Conservation (phyloP, 2,888 invertebrate genomes). For the Stenodema calcarata region DNA sequence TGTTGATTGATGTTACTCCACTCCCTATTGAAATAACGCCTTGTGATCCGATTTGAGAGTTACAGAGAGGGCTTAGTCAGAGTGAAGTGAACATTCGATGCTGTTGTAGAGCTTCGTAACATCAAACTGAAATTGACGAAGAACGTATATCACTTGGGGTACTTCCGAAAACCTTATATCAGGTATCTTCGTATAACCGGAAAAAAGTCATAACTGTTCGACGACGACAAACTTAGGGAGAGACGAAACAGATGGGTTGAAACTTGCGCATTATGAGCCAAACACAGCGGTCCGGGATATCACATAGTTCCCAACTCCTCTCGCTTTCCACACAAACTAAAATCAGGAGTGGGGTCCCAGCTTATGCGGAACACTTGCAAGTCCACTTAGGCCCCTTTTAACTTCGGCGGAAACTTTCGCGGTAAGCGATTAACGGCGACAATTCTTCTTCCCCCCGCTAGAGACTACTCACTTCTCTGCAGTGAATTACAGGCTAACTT, state of each 20-base stretch:
- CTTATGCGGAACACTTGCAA: constrained; percentile 24
- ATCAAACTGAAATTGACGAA: too few species aligned
- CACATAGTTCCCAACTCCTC: background rate
- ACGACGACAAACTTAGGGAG: background rate
- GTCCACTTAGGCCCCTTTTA: constrained; percentile 40
- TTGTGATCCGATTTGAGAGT: too few species aligned
- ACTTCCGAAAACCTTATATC: background rate
- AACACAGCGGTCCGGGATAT: background rate
- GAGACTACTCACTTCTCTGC: background rate
- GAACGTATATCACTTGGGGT: too few species aligned
- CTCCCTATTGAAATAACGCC: too few species aligned
- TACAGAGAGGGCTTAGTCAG: too few species aligned
- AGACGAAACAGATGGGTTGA: background rate
- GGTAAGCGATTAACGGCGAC: constrained; percentile 39
- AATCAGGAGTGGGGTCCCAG: background rate
- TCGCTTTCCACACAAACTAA: background rate
- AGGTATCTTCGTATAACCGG: background rate
- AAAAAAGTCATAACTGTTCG: background rate
- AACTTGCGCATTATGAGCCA: constrained; percentile 13
- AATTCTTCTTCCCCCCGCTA: constrained; percentile 22
- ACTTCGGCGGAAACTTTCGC: constrained; percentile 38
- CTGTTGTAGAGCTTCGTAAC: too few species aligned
- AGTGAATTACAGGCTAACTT: constrained; percentile 31
- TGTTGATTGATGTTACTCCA: too few species aligned
- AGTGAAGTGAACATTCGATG: too few species aligned